Base-by-base conservation (phyloP, 1,140 invertebrate species). In the Amphibalanus amphitrite region DNA sequence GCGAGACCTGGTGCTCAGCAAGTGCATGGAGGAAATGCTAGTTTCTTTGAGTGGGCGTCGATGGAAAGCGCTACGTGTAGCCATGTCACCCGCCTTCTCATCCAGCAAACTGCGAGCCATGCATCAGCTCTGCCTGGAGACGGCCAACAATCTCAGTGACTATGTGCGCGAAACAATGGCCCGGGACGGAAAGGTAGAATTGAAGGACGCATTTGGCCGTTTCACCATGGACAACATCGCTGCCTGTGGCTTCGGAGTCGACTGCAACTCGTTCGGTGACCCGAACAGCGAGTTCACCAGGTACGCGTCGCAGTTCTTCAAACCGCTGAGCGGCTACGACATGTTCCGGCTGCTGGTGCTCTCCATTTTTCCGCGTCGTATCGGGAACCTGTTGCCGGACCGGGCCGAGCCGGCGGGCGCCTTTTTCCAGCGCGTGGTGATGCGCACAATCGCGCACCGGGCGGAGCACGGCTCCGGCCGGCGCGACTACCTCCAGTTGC, bases 211-310 rank as follows among this genome's bases (percentile, higher is more conserved):
- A 0, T 80, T 79, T 71, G 78, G 77, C 6, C 76, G 73, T 15
- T 83, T 79, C 70, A 81, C 82, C 8, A 80, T 84, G 79, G 83
- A 84, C 74, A 78, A 80, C 1, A 83, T 84, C 67, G 80, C 81
- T 23, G 76, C 77, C 29, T 80, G 81, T 67, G 80, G 79, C 28
- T 85, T 84, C 77, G 83, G 83, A 20, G 76, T 84, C 8, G 74
- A 82, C 26, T 77, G 73, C 29, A 73, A 75, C 13, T 75, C 74
- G 10, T 77, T 78, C 65, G 71, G 72, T 0, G 70, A 73, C 0
- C 69, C 73, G 28, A 59, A 75, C 23, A 73, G 74, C 3, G n/a
- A 67, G n/a, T 77, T 79, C 71, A n/a, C 70, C 0, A 17, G 75
- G 28, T 73, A 74, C 38, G 75, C 70, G 28, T 59, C 28, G 8